Evolutionary conservation across 2,888 invertebrate species (phyloP).

Genomic region (Drosophila lutescens): DNA sequence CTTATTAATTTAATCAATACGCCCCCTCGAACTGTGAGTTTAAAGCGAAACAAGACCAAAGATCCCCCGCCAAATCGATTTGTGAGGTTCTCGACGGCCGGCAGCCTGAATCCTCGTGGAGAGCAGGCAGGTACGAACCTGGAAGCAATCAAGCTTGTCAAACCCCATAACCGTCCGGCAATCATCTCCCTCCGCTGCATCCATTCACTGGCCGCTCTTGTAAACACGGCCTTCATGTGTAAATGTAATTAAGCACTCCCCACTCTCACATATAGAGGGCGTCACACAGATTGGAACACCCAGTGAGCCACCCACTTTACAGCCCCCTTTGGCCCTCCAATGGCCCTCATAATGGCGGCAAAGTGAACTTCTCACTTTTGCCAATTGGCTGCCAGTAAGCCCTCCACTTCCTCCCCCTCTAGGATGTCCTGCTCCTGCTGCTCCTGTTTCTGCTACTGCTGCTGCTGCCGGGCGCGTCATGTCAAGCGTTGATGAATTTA

Average conservation of each 20-base stretch:
- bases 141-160: conserved; percentile 48
- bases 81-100: not conserved
- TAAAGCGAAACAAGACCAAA: not conserved
- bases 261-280: conserved; percentile 14
- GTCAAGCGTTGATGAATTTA: conserved; percentile 78
- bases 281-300: conserved; percentile 22
- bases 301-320: conserved; percentile 1
- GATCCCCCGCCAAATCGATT: conserved; percentile 2
- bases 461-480: conserved; percentile 34
- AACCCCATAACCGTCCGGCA: conserved; percentile 45
- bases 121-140: conserved; percentile 1
- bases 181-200: conserved; percentile 34
- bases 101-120: conserved; percentile 11
- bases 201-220: conserved; percentile 41
- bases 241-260: conserved; percentile 74
- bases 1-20: not conserved
- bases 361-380: conserved; percentile 71
- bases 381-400: conserved; percentile 62
- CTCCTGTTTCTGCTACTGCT: not conserved
- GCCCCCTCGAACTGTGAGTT: not conserved
- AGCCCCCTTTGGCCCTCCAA: conserved; percentile 8
- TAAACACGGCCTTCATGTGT: conserved; percentile 55
- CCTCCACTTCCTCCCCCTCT: not conserved
- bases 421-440: conserved; percentile 1
- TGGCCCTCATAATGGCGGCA: conserved; percentile 62